Evolutionary conservation across 2,797 vertebrate species (phyloP).

Genomic region (Fratercula arctica): DNA sequence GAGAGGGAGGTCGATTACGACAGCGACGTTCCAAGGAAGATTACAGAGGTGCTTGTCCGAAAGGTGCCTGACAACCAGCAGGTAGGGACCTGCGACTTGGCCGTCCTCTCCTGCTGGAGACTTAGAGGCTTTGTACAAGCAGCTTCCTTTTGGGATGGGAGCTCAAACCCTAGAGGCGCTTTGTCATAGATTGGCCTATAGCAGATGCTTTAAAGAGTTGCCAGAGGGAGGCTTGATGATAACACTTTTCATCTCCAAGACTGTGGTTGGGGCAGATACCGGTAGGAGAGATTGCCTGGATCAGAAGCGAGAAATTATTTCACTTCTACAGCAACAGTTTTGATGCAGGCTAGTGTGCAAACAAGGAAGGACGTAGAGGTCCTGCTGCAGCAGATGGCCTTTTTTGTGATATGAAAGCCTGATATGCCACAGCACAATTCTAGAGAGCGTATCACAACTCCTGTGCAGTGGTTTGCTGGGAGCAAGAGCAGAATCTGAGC

Average conservation of each 20-base stretch:
- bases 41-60: conserved; percentile 94
- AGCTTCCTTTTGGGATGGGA: neutral
- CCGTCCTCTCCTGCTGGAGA: neutral
- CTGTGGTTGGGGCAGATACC: neutral
- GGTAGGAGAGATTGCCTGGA: neutral
- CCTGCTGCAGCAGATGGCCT: neutral
- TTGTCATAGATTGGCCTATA: neutral
- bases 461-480: neutral
- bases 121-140: neutral
- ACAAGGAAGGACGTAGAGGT: neutral
- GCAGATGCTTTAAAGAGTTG: neutral
- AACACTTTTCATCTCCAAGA: neutral
- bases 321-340: neutral
- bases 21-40: conserved; percentile 85
- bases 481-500: neutral
- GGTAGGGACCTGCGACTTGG: conserved; percentile 72
- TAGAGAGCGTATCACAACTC: neutral
- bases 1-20: conserved; percentile 93
- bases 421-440: neutral
- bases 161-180: neutral
- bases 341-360: neutral
- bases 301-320: neutral
- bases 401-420: neutral
- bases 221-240: neutral
- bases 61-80: conserved; percentile 98